These are phyloP conservation scores for Hirtodrosophila confusa DNA, from an alignment of 2,888 invertebrate species.

Conservation along the genomic window DNA sequence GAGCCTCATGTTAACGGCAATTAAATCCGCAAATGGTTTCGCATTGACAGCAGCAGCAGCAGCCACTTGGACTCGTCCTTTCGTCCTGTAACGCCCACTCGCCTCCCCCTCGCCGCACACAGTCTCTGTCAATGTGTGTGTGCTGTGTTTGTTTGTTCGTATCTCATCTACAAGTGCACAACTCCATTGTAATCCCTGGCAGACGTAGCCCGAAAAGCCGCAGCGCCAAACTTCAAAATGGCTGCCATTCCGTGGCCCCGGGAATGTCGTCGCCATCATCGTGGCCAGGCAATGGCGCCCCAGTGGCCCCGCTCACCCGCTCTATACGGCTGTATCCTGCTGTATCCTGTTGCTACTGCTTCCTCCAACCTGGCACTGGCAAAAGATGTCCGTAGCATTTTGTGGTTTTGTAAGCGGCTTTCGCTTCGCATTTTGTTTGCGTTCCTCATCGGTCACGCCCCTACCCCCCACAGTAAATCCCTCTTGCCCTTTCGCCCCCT, in stretches of 20 bases:
- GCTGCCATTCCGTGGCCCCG: slow-evolving; percentile 41
- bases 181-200: slow-evolving; percentile 73
- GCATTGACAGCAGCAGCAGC: slow-evolving; percentile 52
- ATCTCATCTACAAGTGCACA: slow-evolving; percentile 44
- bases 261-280: slow-evolving; percentile 15
- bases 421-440: slow-evolving; percentile 73
- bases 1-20: slow-evolving; percentile 76
- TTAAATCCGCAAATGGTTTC: slow-evolving; percentile 78
- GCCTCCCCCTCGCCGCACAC: slow-evolving; percentile 1
- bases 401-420: slow-evolving; percentile 79
- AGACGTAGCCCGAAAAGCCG: slow-evolving; percentile 55
- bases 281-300: not conserved
- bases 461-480: not conserved
- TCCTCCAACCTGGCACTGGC: slow-evolving; percentile 13
- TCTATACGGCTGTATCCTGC: not conserved
- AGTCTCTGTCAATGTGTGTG: too few species aligned
- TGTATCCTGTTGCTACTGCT: not conserved
- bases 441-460: slow-evolving; percentile 35
- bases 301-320: not conserved
- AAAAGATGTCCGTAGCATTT: slow-evolving; percentile 79
- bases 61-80: slow-evolving; percentile 9
- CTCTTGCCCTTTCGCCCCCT: not conserved
- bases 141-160: slow-evolving; percentile 28
- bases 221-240: slow-evolving; percentile 73
- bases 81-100: not conserved